Conservation (phyloP, 2,113 vertebrate genomes). For the Charina bottae region DNA sequence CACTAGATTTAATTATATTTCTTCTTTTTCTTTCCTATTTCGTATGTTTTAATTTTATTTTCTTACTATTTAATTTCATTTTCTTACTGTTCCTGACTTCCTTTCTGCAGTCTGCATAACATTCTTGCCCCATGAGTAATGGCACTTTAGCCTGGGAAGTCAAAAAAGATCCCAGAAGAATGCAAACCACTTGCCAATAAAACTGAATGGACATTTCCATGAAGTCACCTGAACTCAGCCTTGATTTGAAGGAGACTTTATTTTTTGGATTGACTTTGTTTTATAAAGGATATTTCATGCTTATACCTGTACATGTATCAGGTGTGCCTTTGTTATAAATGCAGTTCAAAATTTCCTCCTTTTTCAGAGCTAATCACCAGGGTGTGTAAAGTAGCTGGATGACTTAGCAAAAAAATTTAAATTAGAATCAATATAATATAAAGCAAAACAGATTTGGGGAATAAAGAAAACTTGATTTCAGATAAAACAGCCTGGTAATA, state of each 20-base stretch:
- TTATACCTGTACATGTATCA: constrained; percentile 1
- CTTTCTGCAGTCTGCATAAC: too few species aligned
- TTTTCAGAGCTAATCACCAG: neutral
- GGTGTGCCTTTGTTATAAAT: neutral
- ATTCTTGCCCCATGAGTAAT: too few species aligned
- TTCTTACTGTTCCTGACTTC: too few species aligned
- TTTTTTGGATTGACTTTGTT: neutral
- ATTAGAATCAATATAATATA: constrained; percentile 18
- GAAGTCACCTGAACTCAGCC: neutral
- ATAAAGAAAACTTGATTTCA: neutral
- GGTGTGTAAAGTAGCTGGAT: neutral
- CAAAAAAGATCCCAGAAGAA: neutral
- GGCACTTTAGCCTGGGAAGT: too few species aligned
- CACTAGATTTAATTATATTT: too few species aligned
- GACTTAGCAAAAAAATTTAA: neutral
- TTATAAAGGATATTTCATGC: neutral
- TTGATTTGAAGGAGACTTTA: neutral
- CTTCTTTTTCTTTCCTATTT: too few species aligned
- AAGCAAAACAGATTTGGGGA: constrained; percentile 10
- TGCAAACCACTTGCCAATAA: neutral
- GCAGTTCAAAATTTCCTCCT: neutral
- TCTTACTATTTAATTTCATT: too few species aligned
- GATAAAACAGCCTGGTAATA: constrained; percentile 14
- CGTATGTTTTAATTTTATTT: too few species aligned
- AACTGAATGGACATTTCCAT: neutral